Base-by-base conservation (phyloP, 2,797 vertebrate genomes). In the Silurus aristotelis region DNA sequence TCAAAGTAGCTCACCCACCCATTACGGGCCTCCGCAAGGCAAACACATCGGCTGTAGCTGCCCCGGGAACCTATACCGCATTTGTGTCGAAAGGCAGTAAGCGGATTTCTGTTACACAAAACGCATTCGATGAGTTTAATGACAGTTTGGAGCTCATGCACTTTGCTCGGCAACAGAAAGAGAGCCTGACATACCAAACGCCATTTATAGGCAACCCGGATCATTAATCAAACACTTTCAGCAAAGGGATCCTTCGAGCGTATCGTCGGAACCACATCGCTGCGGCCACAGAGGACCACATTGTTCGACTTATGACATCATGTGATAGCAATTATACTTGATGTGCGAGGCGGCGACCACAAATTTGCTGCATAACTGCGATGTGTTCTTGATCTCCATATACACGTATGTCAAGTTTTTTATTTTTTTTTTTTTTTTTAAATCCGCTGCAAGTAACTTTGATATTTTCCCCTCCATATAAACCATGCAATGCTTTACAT, bases 181-280 rank as follows among this genome's bases (percentile, higher is more conserved):
- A 86, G 85, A 91, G 89, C 91, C 92, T 92, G 91, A 91, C 90
- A 89, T 89, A 90, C 91, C 92, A 93, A 92, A 93, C 93, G 92
- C 89, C 92, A 87, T 91, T 87, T 85, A 85, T 85, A 89, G 91
- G 89, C 92, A 89, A 87, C 90, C 72, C 83, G 89, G 91, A 87
- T 92, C 93, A 91, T 94, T 93, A 93, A 95, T 96, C 95, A 95
- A 91, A 92, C 86, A 85, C 60, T 79, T 91, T 93, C 87, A 70
- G 89, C 84, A 84, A 89, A 84, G 83, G 83, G 87, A 91, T 91
- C 88, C 88, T 10, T 82, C 80, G 17, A 46, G 89, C 89, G 89
- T 89, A 90, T 87, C 85, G 82, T 89, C 91, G 71, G 88, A 91
- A 92, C 92, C 91, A 89, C 91, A 89, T 90, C 87, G 87, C 90